Conservation (phyloP, 2,888 invertebrate genomes). For the Callosobruchus maculatus region DNA sequence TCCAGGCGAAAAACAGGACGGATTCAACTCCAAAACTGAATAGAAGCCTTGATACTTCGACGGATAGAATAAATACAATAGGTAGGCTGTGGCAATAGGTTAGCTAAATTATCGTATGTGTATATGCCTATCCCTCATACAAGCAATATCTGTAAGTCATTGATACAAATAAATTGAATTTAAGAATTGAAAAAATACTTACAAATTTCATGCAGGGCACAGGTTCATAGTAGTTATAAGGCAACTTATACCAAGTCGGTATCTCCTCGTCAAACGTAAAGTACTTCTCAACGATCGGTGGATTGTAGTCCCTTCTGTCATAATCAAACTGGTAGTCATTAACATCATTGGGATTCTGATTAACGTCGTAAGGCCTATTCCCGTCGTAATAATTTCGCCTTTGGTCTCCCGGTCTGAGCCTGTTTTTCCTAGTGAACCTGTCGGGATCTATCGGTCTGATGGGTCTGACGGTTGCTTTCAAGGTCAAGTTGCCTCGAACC, state of each 20-base stretch:
- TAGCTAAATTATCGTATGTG: too few relatives aligned
- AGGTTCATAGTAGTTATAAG: conserved; percentile 57
- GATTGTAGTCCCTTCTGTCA: conserved; percentile 20
- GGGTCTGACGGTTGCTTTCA: conserved; percentile 74
- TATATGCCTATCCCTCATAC: too few relatives aligned
- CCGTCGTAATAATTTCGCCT: conserved; percentile 8
- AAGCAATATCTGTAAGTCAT: too few relatives aligned
- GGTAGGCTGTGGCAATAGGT: too few relatives aligned
- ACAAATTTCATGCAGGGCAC: conserved; percentile 72
- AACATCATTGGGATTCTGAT: conserved; percentile 11
- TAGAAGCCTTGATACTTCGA: too few relatives aligned
- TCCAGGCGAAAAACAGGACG: too few relatives aligned
- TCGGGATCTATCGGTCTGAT: conserved; percentile 51
- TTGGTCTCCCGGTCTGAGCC: conserved; percentile 21
- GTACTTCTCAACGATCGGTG: conserved; percentile 58
- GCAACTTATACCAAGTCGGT: conserved; percentile 75
- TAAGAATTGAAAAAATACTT: conserved; percentile 41
- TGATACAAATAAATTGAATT: too few relatives aligned
- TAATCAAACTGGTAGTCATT: conserved; percentile 15
- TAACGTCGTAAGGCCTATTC: conserved; percentile 8
- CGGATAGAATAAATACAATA: too few relatives aligned
- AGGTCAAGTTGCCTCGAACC: conserved; percentile 82
- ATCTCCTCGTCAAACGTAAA: conserved; percentile 78
- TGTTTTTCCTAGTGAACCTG: conserved; percentile 25
- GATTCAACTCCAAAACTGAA: too few relatives aligned